Base-by-base conservation (phyloP, 2,888 invertebrate species). In the Macropis europaea region DNA sequence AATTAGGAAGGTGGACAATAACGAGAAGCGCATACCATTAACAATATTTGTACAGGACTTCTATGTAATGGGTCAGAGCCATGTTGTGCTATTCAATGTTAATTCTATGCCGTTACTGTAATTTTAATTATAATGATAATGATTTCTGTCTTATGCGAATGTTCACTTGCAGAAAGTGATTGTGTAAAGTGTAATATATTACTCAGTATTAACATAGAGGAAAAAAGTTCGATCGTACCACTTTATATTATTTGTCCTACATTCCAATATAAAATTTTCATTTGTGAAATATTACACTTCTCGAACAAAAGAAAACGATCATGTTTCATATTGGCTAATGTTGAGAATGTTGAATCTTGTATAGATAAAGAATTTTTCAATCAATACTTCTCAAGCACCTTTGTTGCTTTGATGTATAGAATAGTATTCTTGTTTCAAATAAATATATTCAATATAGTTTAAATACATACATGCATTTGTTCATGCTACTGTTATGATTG, bases 181-280 rank as follows among this genome's bases (percentile, higher is more conserved):
- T 70, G 82, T 85, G 84, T 85, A 87, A 88, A 88, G 85, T 89
- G 86, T 89, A 87, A 88, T 88, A 87, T 87, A 88, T 84, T 82
- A 85, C 82, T 84, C 89, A 89, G 89, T 89, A 89, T 89, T 89
- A 87, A 86, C 74, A 82, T 84, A 83, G 83, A 82, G 72, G n/a
- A 76, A 81, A 83, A 81, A 75, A 26, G 47, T 52, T 42, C 47
- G 47, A 57, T 52, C 60, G 45, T 54, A 74, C 57, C 50, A 76
- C 42, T 47, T 68, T 79, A 81, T 81, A 83, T 73, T 83, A 78
- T 82, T 73, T 80, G 81, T 76, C 85, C 82, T 84, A 89, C 89
- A 89, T 89, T 89, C 89, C 89, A 88, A 76, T 76, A 76, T 59
- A 56, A 86, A 84, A 81, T 81, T 86, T 76, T 78, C 34, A 59